Conservation (phyloP, 2,113 vertebrate species). For the Prunella fulvescens region DNA sequence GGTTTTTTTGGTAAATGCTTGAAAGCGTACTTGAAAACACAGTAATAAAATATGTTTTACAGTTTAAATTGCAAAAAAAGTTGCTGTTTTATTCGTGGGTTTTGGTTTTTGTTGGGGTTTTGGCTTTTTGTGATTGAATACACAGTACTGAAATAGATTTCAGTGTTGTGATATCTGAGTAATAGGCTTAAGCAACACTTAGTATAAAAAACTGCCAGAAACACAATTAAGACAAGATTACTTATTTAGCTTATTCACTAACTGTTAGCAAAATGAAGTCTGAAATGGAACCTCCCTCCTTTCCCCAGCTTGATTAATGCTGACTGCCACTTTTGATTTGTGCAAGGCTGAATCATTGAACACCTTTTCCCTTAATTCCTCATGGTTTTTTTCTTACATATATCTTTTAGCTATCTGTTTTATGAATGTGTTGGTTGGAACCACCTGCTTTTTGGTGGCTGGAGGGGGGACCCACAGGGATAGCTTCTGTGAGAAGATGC, state of each 20-base stretch:
- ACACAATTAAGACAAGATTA: not conserved
- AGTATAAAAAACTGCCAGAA: not conserved
- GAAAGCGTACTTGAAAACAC: not conserved
- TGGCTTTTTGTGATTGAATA: not conserved
- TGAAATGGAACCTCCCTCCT: not conserved
- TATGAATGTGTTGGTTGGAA: not conserved
- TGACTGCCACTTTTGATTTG: not conserved
- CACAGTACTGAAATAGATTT: not conserved
- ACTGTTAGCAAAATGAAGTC: not conserved
- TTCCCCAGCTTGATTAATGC: fast-evolving
- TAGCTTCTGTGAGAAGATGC: not conserved
- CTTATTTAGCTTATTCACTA: not conserved
- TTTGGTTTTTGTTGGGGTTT: not conserved
- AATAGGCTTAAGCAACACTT: not conserved
- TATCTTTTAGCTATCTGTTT: not conserved
- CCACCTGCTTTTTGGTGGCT: not conserved
- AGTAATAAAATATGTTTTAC: not conserved
- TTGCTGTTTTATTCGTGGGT: fast-evolving
- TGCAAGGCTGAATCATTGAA: not conserved
- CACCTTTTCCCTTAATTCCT: not conserved
- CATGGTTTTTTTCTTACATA: not conserved
- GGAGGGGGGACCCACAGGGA: fast-evolving
- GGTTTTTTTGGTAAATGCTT: not conserved
- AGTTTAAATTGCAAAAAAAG: not conserved
- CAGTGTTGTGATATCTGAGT: not conserved